Percentiles rank a stretch among this genome's conserved stretches.
Conservation (phyloP, 2,888 invertebrate genomes). For the Pterobdella sp. region DNA sequence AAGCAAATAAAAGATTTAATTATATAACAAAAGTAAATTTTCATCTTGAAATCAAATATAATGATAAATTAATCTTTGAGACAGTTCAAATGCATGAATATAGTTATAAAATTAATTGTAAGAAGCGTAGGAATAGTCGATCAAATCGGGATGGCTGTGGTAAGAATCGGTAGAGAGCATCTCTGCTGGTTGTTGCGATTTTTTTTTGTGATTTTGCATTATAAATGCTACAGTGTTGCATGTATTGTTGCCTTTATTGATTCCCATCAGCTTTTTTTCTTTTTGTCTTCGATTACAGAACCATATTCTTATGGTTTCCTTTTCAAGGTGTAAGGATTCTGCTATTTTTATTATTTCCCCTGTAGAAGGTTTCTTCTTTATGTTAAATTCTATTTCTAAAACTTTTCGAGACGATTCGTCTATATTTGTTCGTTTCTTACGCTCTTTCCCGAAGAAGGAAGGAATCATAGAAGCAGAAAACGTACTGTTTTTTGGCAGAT, state of each 20-base stretch:
- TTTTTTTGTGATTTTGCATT: slow-evolving; percentile 6
- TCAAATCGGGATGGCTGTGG: neutral
- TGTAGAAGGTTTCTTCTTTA: slow-evolving; percentile 97
- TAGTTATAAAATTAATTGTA: neutral
- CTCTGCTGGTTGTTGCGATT: neutral
- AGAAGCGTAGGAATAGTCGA: slow-evolving; percentile 1
- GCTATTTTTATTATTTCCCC: slow-evolving; percentile 92
- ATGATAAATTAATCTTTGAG: neutral
- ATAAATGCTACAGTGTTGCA: slow-evolving; percentile 24
- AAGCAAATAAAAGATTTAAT: no score
- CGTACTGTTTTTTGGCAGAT: neutral
- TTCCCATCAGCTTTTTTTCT: slow-evolving; percentile 76
- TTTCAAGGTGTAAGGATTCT: slow-evolving; percentile 90
- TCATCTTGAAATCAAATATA: no score
- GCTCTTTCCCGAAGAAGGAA: slow-evolving; percentile 53
- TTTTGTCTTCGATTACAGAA: slow-evolving; percentile 69
- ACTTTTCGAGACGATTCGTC: slow-evolving; percentile 91
- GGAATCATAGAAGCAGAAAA: neutral
- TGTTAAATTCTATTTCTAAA: slow-evolving; percentile 94
- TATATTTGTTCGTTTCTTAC: slow-evolving; percentile 98
- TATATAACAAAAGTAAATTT: no score
- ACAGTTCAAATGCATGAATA: neutral
- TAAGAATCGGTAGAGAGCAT: neutral
- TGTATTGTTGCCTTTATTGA: neutral
- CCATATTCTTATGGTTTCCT: slow-evolving; percentile 67